Base-by-base conservation (phyloP, 2,888 invertebrate species). In the Cephus runcator region DNA sequence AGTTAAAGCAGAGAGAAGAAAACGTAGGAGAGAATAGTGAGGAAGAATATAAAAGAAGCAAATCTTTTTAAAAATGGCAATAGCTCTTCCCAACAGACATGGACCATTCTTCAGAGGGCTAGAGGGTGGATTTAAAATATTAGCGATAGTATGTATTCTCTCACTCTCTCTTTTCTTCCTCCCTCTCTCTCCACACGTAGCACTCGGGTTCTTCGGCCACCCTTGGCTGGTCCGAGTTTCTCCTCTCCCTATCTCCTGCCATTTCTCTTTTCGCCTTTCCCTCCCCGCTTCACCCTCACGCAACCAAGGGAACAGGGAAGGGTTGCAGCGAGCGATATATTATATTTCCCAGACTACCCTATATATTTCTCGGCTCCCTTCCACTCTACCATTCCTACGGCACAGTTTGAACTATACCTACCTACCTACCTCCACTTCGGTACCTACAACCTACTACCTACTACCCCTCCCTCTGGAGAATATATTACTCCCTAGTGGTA, bases 301-400 rank as follows among this genome's bases (percentile, higher is more conserved):
- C 69, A 33, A 69, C 73, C 34, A 15, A 71, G 71, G 68, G 78
- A 78, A 78, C 75, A 71, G 71, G 68, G 78, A 78, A 78, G 78
- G 78, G 78, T 78, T 78, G 75, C 69, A 75, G 33, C 75, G 73
- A 71, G 73, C 75, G 69, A 73, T 78, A 76, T 76, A 78, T 78
- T 76, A 78, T 78, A 76, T 78, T 78, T 76, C 40, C 76, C 78
- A 31, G 23, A 77, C 31, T 36, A 34, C 73, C 34, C 71, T 76
- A 77, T 77, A 77, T 75, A 78, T 76, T 76, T 68, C 78, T 76
- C 73, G 73, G 73, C 73, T 33, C 77, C 77, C 75, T 77, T 71
- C 74, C 34, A 74, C 75, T 77, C 30, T 69, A 34, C 73, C 73
- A 34, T 73, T 71, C 11, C 31, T 71, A 71, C 15, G 33, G 71